Evolutionary conservation across 1,140 invertebrate species (phyloP), one percentile per base, ranked within the genome.

Genomic region (Antheraea pernyi): DNA sequence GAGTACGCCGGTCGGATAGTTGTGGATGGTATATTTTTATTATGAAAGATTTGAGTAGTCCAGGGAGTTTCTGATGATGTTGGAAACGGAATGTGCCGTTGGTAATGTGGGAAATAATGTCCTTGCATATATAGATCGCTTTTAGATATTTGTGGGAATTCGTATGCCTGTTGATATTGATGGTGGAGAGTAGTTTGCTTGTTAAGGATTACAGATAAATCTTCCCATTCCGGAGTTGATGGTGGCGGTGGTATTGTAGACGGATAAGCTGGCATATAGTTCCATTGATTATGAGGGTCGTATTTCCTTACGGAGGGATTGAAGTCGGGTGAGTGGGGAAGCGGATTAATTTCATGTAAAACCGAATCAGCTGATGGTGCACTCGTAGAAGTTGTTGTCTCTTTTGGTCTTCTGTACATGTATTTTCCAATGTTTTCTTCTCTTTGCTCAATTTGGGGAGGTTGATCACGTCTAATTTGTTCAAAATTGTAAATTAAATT

Each of bases 341-440:
- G 39, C 39, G 39, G 7, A 9, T 42, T 11, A 42, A 42, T 42
- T 11, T 42, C 39, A 3, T 42, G 19, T 7, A 36, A 39, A 10
- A n/a, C 11, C 3, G 36, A 8, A 18, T 42, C 39, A 16, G 18
- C n/a, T 10, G 11, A 3, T n/a, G 30, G 37, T 65, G 36, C 13
- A 42, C 7, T 13, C 18, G 62, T 13, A 9, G 30, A 59, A 11
- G 53, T 65, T 4, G 69, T 65, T 2, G 75, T 73, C 3, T 67
- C 68, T 11, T 63, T 71, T 59, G 68, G 69, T 19, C 69, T 65
- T 60, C 71, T 70, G 65, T 72, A 46, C 70, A 82, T 73, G 42
- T 83, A 85, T 30, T 75, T 80, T 46, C 76, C 72, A 16, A 82
- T 65, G 46, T 74, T 75, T 68, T 83, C 79, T 58, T 81, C 71